phyloP scores from a whole-genome alignment of 1,140 invertebrate species.

The Nasonia vitripennis region DNA sequence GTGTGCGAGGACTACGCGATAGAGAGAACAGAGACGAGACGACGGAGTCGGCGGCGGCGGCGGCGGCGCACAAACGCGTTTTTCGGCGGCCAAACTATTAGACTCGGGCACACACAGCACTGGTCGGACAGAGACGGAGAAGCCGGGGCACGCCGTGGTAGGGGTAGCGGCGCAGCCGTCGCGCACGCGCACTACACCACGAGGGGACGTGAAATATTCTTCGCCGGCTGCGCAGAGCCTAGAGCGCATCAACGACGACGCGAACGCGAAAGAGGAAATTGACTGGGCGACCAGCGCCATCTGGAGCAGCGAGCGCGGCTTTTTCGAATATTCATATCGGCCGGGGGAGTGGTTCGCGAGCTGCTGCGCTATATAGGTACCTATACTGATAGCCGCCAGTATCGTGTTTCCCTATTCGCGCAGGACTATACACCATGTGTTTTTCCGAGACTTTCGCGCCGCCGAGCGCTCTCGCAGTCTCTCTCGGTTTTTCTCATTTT shows the following conservation, averaged over 20 bases:
- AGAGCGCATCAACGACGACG: background rate
- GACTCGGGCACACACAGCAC: background rate
- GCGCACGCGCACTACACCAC: conserved; percentile 1
- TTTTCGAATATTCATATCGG: conserved; percentile 33
- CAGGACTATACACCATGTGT: background rate
- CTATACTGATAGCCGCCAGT: background rate
- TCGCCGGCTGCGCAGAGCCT: background rate
- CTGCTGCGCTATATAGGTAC: background rate
- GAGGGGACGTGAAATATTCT: background rate
- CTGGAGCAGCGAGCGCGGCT: background rate
- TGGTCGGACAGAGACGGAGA: background rate
- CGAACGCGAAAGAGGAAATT: conserved; percentile 30
- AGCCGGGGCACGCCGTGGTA: background rate
- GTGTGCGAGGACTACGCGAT: background rate
- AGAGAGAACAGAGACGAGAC: background rate
- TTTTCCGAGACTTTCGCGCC: background rate
- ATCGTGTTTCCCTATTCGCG: background rate
- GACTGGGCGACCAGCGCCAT: background rate
- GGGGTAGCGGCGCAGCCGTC: background rate
- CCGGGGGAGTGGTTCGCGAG: conserved; percentile 24
- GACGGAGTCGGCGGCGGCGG: background rate
- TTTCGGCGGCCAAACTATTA: conserved; percentile 19
- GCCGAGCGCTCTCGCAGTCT: background rate
- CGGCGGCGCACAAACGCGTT: conserved; percentile 25
- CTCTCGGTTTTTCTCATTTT: background rate